These are phyloP conservation scores for Malurus cyaneus DNA, from an alignment of 2,113 vertebrate genomes.

Conservation along the genomic window DNA sequence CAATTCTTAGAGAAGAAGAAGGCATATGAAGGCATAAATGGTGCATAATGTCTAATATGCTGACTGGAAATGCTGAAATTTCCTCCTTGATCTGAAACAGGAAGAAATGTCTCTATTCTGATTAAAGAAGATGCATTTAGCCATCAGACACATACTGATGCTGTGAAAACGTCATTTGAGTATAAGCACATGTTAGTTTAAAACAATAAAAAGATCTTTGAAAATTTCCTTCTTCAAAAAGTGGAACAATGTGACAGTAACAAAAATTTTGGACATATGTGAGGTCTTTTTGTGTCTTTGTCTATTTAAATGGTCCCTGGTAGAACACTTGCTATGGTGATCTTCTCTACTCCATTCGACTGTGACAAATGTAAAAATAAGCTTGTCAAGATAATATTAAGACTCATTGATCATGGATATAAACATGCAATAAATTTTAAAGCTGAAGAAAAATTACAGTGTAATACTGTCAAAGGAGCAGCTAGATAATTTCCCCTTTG, in stretches of 20 bases:
- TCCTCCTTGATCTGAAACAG: background rate
- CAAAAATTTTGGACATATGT: background rate
- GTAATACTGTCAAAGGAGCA: background rate
- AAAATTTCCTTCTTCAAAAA: background rate
- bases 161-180: background rate
- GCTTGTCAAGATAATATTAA: slow-evolving; percentile 46
- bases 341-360: background rate
- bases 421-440: background rate
- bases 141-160: background rate
- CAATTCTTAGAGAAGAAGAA: background rate
- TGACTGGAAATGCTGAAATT: background rate
- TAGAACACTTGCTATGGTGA: slow-evolving; percentile 9
- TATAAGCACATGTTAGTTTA: background rate
- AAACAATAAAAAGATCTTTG: slow-evolving; percentile 2
- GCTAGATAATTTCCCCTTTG: background rate
- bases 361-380: background rate
- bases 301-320: slow-evolving; percentile 21
- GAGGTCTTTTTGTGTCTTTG: background rate
- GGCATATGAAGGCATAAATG: background rate
- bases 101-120: background rate
- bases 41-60: background rate
- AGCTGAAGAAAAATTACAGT: background rate
- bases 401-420: background rate
- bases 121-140: background rate
- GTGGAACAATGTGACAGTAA: background rate